Conservation (phyloP, 2,888 invertebrate genomes). For the Drepanosiphum platanoidis region DNA sequence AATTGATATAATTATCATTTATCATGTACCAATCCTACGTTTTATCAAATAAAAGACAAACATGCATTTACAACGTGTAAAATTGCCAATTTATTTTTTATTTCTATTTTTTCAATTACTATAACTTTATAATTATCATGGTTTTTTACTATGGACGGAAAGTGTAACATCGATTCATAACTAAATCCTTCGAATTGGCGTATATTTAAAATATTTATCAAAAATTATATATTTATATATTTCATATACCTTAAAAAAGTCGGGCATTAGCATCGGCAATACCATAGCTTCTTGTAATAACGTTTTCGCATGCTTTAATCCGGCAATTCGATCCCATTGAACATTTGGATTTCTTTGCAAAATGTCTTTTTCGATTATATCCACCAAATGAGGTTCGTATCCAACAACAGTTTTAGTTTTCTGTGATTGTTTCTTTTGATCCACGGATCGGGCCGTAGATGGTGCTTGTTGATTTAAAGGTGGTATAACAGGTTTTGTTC, state of each 20-base stretch:
- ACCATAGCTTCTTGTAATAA: conserved; percentile 88
- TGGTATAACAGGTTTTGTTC: conserved; percentile 57
- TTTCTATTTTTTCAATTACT: no score
- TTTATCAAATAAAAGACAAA: no score
- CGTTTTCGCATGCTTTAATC: conserved; percentile 79
- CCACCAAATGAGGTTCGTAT: conserved; percentile 78
- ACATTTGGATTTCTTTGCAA: conserved; percentile 83
- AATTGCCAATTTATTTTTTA: no score
- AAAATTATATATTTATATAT: background rate
- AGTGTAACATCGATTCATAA: no score
- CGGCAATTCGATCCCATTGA: conserved; percentile 83
- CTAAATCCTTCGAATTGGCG: background rate
- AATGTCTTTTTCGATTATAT: conserved; percentile 85
- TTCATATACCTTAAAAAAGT: conserved; percentile 85
- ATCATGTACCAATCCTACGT: no score
- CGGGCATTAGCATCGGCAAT: conserved; percentile 85
- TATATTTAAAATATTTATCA: background rate
- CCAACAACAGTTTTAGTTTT: conserved; percentile 51
- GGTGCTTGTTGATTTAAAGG: conserved; percentile 27
- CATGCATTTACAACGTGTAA: no score
- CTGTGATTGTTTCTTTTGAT: conserved; percentile 48
- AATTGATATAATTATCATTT: no score
- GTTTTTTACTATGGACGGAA: no score
- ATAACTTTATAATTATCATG: no score
- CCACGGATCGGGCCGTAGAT: conserved; percentile 31